Percentiles rank a stretch among this genome's conserved stretches.
Conservation (phyloP, 2,113 vertebrate species). For the Typhlomys cinereus region DNA sequence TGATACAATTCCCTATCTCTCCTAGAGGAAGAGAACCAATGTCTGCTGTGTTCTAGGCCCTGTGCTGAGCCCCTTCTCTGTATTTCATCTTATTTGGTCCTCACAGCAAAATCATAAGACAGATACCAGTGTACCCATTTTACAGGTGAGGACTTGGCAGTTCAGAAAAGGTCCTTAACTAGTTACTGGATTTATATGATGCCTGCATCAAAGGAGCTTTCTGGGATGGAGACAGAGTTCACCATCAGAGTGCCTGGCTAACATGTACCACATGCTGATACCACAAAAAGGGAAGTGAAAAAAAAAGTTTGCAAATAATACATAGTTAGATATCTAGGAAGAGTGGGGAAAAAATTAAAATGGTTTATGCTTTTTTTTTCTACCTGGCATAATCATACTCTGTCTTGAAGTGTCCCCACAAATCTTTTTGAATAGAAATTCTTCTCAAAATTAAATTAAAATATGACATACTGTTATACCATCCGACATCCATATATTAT, state of each 20-base stretch:
- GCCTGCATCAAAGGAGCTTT: conserved; percentile 11
- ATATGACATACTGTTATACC: not conserved
- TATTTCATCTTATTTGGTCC: not conserved
- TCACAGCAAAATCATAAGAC: conserved; percentile 20
- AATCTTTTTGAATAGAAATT: conserved; percentile 23
- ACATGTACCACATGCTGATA: not conserved
- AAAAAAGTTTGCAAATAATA: not conserved
- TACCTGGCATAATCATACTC: not conserved
- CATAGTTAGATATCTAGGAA: not conserved
- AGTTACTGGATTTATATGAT: not conserved
- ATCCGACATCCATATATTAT: not conserved
- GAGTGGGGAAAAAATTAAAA: not conserved
- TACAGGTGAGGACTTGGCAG: not conserved
- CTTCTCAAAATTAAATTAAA: conserved; percentile 40
- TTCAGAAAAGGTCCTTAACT: not conserved
- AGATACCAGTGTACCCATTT: not conserved
- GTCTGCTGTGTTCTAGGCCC: not conserved
- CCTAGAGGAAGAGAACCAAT: not conserved
- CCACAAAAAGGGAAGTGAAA: not conserved
- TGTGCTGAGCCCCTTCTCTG: conserved; percentile 27
- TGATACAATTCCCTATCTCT: not conserved
- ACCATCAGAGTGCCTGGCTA: not conserved
- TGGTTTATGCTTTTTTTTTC: not conserved
- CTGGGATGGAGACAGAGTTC: not conserved
- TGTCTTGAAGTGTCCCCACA: not conserved